These are phyloP conservation scores for Eupithecia pulchellata DNA, from an alignment of 2,888 invertebrate genomes.

Conservation along the genomic window DNA sequence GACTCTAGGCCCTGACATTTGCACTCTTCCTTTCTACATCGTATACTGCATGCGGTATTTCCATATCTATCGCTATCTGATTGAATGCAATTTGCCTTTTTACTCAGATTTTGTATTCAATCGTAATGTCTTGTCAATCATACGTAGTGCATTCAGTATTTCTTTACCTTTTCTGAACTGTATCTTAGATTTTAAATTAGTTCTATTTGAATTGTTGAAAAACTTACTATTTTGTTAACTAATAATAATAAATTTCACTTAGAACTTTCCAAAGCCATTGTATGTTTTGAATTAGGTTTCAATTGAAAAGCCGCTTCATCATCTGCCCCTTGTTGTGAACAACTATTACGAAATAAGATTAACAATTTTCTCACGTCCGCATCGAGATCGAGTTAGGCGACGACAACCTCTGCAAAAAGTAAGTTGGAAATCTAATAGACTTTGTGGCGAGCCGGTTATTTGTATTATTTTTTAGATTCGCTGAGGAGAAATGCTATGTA, in stretches of 20 bases:
- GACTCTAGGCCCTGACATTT: conserved; percentile 74
- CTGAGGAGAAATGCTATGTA: conserved; percentile 78
- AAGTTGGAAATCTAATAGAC: conserved; percentile 83
- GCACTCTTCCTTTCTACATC: conserved; percentile 83
- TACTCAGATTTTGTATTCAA: background rate
- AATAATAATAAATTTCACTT: background rate
- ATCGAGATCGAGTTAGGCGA: conserved; percentile 79
- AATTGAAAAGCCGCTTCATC: conserved; percentile 62
- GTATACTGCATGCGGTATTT: conserved; percentile 55
- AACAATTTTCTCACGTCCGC: conserved; percentile 81
- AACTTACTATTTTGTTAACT: background rate
- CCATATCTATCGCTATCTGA: conserved; percentile 30
- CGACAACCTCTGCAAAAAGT: conserved; percentile 81
- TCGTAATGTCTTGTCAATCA: background rate
- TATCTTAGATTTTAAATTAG: too few relatives aligned
- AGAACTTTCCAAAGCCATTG: conserved; percentile 6
- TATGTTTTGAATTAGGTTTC: conserved; percentile 55
- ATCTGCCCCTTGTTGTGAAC: conserved; percentile 57
- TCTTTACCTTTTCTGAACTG: too few relatives aligned
- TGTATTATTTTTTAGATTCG: conserved; percentile 79
- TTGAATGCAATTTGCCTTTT: background rate
- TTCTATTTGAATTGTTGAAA: too few relatives aligned
- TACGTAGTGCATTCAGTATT: background rate
- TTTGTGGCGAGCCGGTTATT: conserved; percentile 81
- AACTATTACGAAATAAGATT: conserved; percentile 74